Conservation (phyloP, 2,797 vertebrate genomes). For the Coranthus polyacanthus region DNA sequence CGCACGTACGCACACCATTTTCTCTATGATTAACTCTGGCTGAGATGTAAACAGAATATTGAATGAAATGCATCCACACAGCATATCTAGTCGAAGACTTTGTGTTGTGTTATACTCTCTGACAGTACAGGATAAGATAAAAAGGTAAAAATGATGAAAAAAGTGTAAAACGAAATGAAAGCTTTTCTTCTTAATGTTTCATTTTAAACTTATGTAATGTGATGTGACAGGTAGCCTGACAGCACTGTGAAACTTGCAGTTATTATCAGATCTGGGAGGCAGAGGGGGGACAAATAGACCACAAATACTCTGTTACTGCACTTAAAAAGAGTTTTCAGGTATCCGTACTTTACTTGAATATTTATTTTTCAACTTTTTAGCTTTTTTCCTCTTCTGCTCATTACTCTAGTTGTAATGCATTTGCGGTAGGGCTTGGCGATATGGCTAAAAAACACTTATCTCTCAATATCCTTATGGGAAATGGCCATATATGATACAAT, state of each 20-base stretch:
- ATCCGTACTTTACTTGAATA: too few relatives aligned
- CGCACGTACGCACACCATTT: slow-evolving; percentile 9
- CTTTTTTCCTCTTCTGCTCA: too few relatives aligned
- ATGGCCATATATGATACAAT: too few relatives aligned
- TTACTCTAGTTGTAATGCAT: too few relatives aligned
- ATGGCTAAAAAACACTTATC: too few relatives aligned
- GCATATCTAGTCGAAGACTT: background rate
- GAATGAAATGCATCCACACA: slow-evolving; percentile 25
- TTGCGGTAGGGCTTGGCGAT: too few relatives aligned
- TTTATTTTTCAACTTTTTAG: too few relatives aligned
- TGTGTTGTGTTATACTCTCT: background rate
- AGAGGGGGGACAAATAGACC: too few relatives aligned
- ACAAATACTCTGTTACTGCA: too few relatives aligned
- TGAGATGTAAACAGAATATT: slow-evolving; percentile 49
- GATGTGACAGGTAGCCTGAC: background rate
- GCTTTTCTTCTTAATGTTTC: slow-evolving; percentile 7
- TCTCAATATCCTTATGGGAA: too few relatives aligned
- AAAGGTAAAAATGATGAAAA: slow-evolving; percentile 8
- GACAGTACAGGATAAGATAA: slow-evolving; percentile 1
- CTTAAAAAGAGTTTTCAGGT: too few relatives aligned
- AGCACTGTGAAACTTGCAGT: slow-evolving; percentile 10
- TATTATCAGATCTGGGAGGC: slow-evolving; percentile 29
- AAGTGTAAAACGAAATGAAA: slow-evolving; percentile 29
- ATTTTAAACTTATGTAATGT: slow-evolving; percentile 26
- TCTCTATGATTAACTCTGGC: slow-evolving; percentile 50